Conservation (phyloP, 2,888 invertebrate genomes). For the Ornithoptera alexandrae region DNA sequence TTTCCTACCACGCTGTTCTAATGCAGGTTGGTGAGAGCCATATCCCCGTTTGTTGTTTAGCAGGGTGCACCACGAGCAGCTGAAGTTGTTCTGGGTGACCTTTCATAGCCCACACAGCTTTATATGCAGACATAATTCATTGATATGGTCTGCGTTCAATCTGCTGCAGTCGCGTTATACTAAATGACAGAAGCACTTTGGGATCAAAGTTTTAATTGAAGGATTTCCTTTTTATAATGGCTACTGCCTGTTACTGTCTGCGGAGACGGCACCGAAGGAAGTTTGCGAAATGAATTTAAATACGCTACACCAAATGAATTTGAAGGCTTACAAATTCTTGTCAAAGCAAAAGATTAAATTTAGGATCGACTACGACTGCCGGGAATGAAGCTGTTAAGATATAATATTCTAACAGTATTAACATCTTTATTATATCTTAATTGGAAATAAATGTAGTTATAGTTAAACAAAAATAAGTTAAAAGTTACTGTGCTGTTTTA, state of each 20-base stretch:
- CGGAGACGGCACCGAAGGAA: slow-evolving; percentile 13
- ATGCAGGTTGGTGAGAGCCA: too few relatives aligned
- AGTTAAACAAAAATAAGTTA: too few relatives aligned
- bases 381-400: not conserved
- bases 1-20: too few relatives aligned
- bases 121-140: not conserved
- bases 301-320: slow-evolving; percentile 4
- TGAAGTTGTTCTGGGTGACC: too few relatives aligned
- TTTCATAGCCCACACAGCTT: too few relatives aligned
- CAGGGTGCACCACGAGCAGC: too few relatives aligned
- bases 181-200: slow-evolving; percentile 38
- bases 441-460: not conserved
- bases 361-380: not conserved
- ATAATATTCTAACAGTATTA: not conserved
- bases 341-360: not conserved
- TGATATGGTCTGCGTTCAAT: not conserved
- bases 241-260: slow-evolving; percentile 43
- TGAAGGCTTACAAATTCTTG: not conserved
- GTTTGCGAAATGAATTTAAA: slow-evolving; percentile 22
- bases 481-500: too few relatives aligned
- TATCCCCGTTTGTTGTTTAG: too few relatives aligned
- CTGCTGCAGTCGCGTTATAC: slow-evolving; percentile 10
- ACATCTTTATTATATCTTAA: not conserved
- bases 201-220: slow-evolving; percentile 69
- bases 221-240: slow-evolving; percentile 59